Evolutionary conservation across 2,888 invertebrate species (phyloP).

Genomic region (Drosophila trichaetosa): DNA sequence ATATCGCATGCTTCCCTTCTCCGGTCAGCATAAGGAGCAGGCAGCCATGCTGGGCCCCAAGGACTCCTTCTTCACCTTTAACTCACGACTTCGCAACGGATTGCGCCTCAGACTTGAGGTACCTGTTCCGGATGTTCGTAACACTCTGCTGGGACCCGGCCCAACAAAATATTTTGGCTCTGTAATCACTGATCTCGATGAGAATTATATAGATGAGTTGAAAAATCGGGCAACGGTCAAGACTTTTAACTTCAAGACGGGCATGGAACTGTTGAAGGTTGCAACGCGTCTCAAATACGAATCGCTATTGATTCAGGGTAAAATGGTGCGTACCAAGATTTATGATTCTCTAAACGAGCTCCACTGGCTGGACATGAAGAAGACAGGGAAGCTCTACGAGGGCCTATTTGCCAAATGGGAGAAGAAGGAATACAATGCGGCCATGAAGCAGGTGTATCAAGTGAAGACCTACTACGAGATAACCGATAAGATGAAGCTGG

Average conservation of each 20-base stretch:
- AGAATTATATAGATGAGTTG: conserved; percentile 83
- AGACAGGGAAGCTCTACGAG: conserved; percentile 72
- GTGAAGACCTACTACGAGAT: conserved; percentile 82
- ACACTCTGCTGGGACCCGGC: conserved; percentile 74
- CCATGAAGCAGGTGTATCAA: conserved; percentile 81
- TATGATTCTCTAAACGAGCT: conserved; percentile 80
- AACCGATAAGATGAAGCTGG: conserved; percentile 77
- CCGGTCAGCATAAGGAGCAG: conserved; percentile 82
- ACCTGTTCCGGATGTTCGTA: conserved; percentile 65
- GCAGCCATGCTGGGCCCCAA: conserved; percentile 65
- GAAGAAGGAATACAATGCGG: conserved; percentile 81
- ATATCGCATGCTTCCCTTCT: conserved; percentile 80
- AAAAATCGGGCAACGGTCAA: conserved; percentile 77
- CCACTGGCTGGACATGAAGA: conserved; percentile 78
- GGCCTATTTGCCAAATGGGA: conserved; percentile 83
- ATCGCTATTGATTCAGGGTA: conserved; percentile 82
- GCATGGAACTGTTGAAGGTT: conserved; percentile 76
- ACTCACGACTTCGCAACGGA: conserved; percentile 79
- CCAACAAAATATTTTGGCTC: conserved; percentile 66
- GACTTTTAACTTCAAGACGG: conserved; percentile 79
- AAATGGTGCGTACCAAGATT: conserved; percentile 82
- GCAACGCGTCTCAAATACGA: conserved; percentile 83
- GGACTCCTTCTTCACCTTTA: conserved; percentile 83
- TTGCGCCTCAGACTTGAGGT: conserved; percentile 82
- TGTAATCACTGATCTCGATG: conserved; percentile 83